Conservation (phyloP, 2,113 vertebrate species). For the Hippopotamus amphibius region DNA sequence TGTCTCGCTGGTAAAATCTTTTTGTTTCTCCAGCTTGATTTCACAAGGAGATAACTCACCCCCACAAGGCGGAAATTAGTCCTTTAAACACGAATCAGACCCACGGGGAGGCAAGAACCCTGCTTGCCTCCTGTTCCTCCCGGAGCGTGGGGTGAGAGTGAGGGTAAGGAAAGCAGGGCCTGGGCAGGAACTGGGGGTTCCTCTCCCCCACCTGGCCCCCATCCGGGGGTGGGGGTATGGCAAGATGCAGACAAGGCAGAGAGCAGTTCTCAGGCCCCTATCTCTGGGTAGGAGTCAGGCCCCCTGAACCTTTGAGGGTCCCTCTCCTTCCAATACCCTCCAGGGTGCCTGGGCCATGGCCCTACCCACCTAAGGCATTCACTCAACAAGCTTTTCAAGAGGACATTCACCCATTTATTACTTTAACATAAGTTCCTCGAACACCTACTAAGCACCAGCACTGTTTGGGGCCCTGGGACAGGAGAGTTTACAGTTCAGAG, state of each 20-base stretch:
- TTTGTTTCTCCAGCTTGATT: conserved; percentile 73
- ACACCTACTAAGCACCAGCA: background rate
- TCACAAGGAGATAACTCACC: conserved; percentile 79
- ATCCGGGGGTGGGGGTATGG: background rate
- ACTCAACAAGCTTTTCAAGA: background rate
- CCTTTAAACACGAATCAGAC: conserved; percentile 75
- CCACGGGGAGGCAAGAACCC: background rate
- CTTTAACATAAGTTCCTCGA: background rate
- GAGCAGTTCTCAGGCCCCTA: background rate
- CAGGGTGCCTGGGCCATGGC: background rate
- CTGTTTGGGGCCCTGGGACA: background rate
- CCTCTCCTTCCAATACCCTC: background rate
- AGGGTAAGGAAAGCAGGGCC: background rate
- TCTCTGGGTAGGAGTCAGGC: background rate
- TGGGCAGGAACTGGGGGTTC: background rate
- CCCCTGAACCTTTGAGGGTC: background rate
- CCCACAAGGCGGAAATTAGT: conserved; percentile 67
- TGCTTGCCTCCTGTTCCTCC: background rate
- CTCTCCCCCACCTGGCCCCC: background rate
- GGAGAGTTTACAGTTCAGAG: background rate
- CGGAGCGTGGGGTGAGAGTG: background rate
- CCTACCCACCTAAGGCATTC: background rate
- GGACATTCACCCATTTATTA: background rate
- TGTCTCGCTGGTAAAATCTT: conserved; percentile 61
- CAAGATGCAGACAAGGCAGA: background rate